Evolutionary conservation across 2,888 invertebrate species (phyloP).

Genomic region (Drosophila parthenogenetica): DNA sequence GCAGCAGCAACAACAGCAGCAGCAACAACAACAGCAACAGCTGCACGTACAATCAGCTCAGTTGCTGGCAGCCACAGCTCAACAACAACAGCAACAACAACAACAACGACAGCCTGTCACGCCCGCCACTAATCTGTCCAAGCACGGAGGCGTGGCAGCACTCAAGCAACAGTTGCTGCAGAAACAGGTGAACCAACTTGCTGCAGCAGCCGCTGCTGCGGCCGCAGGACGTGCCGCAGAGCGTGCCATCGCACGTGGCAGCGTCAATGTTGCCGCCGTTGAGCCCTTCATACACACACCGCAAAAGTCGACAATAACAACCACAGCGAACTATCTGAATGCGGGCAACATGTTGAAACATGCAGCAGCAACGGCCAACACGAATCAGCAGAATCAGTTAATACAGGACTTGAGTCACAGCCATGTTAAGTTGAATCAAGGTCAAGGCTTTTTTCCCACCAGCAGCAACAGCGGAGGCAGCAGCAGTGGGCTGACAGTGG

Average conservation of each 20-base stretch:
- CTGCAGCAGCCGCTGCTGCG: constrained; percentile 65
- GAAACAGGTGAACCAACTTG: constrained; percentile 75
- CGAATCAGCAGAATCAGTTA: constrained; percentile 84
- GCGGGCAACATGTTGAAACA: constrained; percentile 81
- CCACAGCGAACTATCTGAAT: constrained; percentile 84
- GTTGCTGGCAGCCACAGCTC: constrained; percentile 53
- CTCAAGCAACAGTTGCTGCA: constrained; percentile 81
- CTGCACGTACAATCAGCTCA: constrained; percentile 57
- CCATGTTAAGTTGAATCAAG: constrained; percentile 80
- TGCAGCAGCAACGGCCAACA: constrained; percentile 83
- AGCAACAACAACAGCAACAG: constrained; percentile 52
- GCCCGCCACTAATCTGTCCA: constrained; percentile 53
- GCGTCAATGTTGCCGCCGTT: constrained; percentile 94
- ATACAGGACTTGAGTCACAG: constrained; percentile 85
- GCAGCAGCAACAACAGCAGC: constrained; percentile 47
- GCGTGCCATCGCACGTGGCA: constrained; percentile 83
- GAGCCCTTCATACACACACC: constrained; percentile 95
- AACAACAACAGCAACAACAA: constrained; percentile 43
- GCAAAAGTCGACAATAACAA: constrained; percentile 86
- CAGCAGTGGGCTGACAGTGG: background rate
- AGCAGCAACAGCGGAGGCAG: constrained; percentile 17
- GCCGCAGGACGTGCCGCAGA: constrained; percentile 65
- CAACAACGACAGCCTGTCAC: constrained; percentile 54
- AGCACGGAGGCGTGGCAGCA: constrained; percentile 79
- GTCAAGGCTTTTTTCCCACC: constrained; percentile 51